Evolutionary conservation across 2,888 invertebrate genomes (phyloP), one percentile per base, ranked within the genome.

Genomic region (Muscina levida): DNA sequence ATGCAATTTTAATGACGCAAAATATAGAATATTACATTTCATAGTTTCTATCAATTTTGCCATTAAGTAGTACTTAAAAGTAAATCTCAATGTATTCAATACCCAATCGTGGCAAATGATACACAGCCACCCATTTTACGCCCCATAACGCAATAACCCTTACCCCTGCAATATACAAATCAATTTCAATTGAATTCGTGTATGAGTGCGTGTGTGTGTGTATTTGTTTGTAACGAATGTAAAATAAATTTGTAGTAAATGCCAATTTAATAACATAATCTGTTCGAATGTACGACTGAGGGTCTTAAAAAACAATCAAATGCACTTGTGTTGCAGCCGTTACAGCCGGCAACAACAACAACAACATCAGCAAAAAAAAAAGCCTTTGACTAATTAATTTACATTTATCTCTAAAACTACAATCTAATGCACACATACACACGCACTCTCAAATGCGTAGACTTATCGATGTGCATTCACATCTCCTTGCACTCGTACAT

Each of bases 331-430:
- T n/a, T 22, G 26, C 56, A 56, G 11, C 11, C 10, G 26, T 26
- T 56, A n/a, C 56, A 26, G 24, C 26, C 56, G 22, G 24, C 26
- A 56, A 57, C 37, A 57, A 15, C 26, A 26, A n/a, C 31, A 15
- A 57, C 37, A 37, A 37, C 57, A 37, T 8, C 22, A 15, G 8
- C 57, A 42, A 62, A 76, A 79, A 81, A 71, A 77, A 74, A 81
- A 76, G 75, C 82, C 82, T 82, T 82, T 77, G 81, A 83, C 82
- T 83, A 84, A 83, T 84, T 84, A 84, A 84, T 84, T 84, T 83
- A 80, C 80, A 84, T 84, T 82, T 82, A 82, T 82, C 82, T 79
- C 72, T 75, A 72, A 31, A 76, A 79, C 73, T 77, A 71, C 77
- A 79, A 71, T 77, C 71, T 72, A 76, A 67, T 46, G 22, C 26